Conservation (phyloP, 64 coral and sea anemone species). For the Pocillopora verrucosa region DNA sequence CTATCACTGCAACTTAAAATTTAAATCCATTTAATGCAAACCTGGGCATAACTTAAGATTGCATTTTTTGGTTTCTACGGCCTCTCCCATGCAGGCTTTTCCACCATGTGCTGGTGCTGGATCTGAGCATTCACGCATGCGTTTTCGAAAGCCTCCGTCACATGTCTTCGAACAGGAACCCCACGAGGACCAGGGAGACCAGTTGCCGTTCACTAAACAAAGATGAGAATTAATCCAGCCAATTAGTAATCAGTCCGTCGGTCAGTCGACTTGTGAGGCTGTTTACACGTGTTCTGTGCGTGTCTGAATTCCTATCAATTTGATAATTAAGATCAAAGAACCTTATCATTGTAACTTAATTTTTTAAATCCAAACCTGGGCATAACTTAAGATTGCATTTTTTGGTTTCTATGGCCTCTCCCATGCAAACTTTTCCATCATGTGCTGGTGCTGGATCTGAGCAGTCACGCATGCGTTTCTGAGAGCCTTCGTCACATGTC, state of each 20-base stretch:
- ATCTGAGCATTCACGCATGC: conserved; percentile 24
- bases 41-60: conserved; percentile 20
- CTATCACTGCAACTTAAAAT: not conserved
- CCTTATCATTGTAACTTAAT: not conserved
- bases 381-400: conserved; percentile 11
- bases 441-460: conserved; percentile 20
- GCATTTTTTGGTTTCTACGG: not conserved
- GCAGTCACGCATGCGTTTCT: conserved; percentile 23
- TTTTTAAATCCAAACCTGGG: not conserved
- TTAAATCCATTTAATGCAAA: not conserved
- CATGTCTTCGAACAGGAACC: conserved; percentile 20
- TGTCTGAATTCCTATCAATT: not conserved
- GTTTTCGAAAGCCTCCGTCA: conserved; percentile 8
- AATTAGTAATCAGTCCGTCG: not conserved
- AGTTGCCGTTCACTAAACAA: conserved; percentile 23
- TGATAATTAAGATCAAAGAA: not conserved
- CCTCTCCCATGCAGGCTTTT: not conserved
- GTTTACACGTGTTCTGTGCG: no score
- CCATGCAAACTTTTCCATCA: conserved; percentile 17
- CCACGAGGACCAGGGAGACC: conserved; percentile 40
- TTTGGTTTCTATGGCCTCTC: not conserved
- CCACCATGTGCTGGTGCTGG: conserved; percentile 24
- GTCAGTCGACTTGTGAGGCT: not conserved
- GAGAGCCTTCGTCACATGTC: conserved; percentile 22
- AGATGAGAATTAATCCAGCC: not conserved